Percentiles rank a stretch among this genome's conserved stretches.
Conservation (phyloP, 2,888 invertebrate species). For the Perizoma affinitatum region DNA sequence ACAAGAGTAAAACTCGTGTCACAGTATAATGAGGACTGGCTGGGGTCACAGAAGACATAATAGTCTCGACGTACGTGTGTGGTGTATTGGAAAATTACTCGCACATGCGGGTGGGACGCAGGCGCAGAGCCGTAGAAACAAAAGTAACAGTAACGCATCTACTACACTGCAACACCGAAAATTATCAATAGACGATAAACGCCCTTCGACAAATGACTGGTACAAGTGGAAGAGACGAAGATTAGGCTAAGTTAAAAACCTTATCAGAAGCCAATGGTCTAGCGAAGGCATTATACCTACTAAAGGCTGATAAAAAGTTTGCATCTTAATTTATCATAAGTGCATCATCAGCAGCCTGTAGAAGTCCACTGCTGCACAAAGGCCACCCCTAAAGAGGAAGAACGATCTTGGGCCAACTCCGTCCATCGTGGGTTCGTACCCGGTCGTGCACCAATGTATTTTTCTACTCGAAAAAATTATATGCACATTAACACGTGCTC, state of each 20-base stretch:
- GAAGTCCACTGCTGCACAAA: neutral
- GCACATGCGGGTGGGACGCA: constrained; percentile 37
- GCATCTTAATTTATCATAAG: no score
- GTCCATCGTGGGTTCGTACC: no score
- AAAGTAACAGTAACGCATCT: constrained; percentile 19
- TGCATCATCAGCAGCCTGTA: neutral
- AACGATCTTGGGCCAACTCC: no score
- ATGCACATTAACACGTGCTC: no score
- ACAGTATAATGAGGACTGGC: neutral
- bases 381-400: neutral
- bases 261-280: neutral
- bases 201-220: no score
- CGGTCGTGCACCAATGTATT: no score
- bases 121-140: constrained; percentile 13
- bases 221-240: neutral
- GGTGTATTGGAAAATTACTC: constrained; percentile 56
- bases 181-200: neutral
- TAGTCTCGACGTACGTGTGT: constrained; percentile 15
- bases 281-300: no score
- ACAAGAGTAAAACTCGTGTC: constrained; percentile 8
- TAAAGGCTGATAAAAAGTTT: no score
- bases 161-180: neutral
- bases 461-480: no score
- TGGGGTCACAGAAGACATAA: constrained; percentile 8
- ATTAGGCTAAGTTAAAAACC: neutral